Percentiles rank a stretch among this genome's conserved stretches.
Conservation (phyloP, 2,797 vertebrate genomes). For the Microctenopoma lineatum region DNA sequence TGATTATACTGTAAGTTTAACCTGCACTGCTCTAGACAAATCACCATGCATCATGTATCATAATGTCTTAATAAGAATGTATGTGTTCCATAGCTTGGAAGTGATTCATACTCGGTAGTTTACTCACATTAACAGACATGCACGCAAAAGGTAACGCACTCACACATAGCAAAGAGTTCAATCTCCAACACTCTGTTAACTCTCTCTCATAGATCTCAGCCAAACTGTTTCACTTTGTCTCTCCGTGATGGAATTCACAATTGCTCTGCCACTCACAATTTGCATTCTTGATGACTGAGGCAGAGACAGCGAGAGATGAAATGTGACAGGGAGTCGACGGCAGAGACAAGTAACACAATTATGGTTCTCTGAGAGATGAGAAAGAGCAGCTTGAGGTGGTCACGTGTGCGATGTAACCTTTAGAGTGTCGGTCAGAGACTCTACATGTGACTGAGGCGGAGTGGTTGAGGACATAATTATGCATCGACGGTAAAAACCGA, state of each 20-base stretch:
- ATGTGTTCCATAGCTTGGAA: conserved; percentile 21
- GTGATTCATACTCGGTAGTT: conserved; percentile 17
- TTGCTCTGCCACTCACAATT: conserved; percentile 78
- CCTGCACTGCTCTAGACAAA: conserved; percentile 8
- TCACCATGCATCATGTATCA: conserved; percentile 18
- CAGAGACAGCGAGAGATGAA: conserved; percentile 42
- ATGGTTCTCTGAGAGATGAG: conserved; percentile 27
- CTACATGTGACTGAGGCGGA: conserved; percentile 54
- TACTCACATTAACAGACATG: conserved; percentile 12
- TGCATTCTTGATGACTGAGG: conserved; percentile 66
- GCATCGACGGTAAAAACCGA: conserved; percentile 39
- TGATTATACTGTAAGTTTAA: conserved; percentile 1
- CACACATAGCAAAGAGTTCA: conserved; percentile 40
- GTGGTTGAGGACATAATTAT: conserved; percentile 64
- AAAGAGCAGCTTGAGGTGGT: conserved; percentile 20
- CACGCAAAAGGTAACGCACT: conserved; percentile 34
- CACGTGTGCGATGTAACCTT: conserved; percentile 20
- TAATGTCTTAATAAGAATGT: conserved; percentile 18
- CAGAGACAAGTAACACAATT: conserved; percentile 45
- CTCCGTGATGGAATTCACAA: conserved; percentile 66
- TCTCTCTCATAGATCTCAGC: conserved; percentile 42
- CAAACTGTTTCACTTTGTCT: conserved; percentile 50
- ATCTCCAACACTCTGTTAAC: conserved; percentile 36
- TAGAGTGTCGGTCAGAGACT: conserved; percentile 32
- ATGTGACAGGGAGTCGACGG: conserved; percentile 27